Percentiles rank a stretch among this genome's conserved stretches.
phyloP scores from a whole-genome alignment of 2,888 invertebrate species.

The Rapana venosa region DNA sequence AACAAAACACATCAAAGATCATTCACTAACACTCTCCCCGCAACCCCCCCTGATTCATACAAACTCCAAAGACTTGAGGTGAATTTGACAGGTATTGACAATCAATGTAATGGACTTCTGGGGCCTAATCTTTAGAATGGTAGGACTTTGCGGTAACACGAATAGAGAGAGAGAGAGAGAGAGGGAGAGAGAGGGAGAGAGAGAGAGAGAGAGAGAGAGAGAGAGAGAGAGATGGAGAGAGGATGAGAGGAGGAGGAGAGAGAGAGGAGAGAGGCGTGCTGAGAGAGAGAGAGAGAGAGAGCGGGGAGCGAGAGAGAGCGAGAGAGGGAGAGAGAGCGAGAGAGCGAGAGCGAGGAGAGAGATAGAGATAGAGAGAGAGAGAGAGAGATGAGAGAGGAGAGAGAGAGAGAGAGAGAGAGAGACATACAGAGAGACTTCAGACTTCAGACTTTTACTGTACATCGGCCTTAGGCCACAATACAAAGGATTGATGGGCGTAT shows the following conservation, averaged over 20 bases:
- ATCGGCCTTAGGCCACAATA: no score
- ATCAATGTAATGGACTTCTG: no score
- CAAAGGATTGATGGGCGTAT: no score
- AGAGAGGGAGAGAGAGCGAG: neutral
- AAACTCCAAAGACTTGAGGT: no score
- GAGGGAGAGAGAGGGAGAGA: constrained; percentile 39
- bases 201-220: constrained; percentile 18
- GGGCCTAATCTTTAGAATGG: neutral
- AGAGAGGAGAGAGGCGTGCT: no score
- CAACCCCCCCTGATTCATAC: no score
- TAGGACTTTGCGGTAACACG: constrained; percentile 19
- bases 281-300: neutral
- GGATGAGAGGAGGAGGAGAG: neutral
- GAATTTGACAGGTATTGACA: no score
- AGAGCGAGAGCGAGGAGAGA: neutral
- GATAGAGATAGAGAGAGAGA: neutral
- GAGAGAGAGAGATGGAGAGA: neutral
- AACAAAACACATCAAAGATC: no score
- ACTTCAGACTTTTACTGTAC: no score
- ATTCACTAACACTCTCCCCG: no score
- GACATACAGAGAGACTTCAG: neutral
- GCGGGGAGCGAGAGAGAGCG: neutral
- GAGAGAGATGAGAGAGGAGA: no score
- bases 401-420: neutral
- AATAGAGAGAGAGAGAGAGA: constrained; percentile 40